Evolutionary conservation across 2,797 vertebrate species (phyloP).

Genomic region (Nyctalus aviator): DNA sequence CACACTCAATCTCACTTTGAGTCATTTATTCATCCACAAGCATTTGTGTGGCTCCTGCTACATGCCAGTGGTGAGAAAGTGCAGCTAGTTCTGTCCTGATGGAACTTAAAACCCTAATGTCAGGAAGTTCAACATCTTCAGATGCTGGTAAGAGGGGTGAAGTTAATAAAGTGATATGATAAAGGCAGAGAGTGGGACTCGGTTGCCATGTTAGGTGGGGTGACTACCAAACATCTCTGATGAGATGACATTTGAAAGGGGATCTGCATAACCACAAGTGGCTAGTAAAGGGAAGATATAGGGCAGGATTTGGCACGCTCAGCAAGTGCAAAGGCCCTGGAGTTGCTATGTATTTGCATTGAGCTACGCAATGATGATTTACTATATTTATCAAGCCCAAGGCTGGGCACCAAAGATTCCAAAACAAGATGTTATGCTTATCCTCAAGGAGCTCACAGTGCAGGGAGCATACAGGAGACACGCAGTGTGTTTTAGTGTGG

Average conservation of each 20-base stretch:
- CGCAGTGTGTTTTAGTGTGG: rapidly evolving
- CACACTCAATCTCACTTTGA: neutral
- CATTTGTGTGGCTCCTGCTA: neutral
- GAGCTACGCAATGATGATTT: neutral
- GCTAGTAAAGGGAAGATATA: neutral
- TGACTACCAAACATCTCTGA: neutral
- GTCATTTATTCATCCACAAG: neutral
- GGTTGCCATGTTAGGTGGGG: neutral
- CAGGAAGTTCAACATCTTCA: neutral
- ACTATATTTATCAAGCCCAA: neutral
- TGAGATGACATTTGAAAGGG: neutral
- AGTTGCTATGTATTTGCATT: neutral
- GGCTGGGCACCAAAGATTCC: neutral
- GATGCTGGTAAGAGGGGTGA: neutral
- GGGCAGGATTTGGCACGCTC: neutral
- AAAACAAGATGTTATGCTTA: neutral
- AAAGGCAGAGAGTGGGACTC: rapidly evolving
- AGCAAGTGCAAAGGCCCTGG: neutral
- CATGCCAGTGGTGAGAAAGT: neutral
- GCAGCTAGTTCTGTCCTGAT: neutral
- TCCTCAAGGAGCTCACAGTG: neutral
- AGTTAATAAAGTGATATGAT: too few species aligned
- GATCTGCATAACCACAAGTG: neutral
- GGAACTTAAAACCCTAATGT: neutral
- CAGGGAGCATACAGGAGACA: neutral